Evolutionary conservation across 2,797 vertebrate species (phyloP), one percentile per base, ranked within the genome.

Genomic region (Chanos chanos): DNA sequence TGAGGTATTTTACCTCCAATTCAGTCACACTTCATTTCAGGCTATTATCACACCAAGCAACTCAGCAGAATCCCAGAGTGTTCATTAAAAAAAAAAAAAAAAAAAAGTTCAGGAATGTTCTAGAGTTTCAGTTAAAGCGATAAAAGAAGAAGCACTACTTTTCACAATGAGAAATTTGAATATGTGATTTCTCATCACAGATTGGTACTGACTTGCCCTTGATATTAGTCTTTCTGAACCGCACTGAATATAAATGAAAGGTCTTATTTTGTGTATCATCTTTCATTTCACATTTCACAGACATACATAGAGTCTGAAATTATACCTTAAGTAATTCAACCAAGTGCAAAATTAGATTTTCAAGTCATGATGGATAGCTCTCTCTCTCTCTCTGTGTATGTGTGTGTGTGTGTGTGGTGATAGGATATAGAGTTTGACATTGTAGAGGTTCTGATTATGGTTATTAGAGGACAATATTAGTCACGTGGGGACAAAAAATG

Each of bases 321-420:
- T 31, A 51, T 27, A 15, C 41, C 47, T 62, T 37, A 34, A 59
- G 50, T 47, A 63, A 54, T 50, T 63, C 66, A 33, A 22, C 60
- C 44, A 64, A 61, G 59, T 66, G 59, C 53, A 55, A 73, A 66
- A 73, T 73, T n/a, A 64, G 54, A 12, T 47, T 70, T 68, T 44
- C 44, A 60, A 37, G 51, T 31, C 12, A 28, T 63, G 58, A 60
- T 66, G 66, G 44, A 55, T 63, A 16, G 49, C n/a, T n/a, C n/a
- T n/a, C n/a, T n/a, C n/a, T n/a, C n/a, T n/a, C n/a, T n/a, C n/a
- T n/a, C n/a, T n/a, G n/a, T n/a, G n/a, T n/a, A n/a, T n/a, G n/a
- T n/a, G n/a, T n/a, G n/a, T n/a, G n/a, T 54, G 37, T 63, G 52
- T 33, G 30, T 30, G 62, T 48, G 41, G 22, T 24, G 22, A 22